Conservation (phyloP, 2,888 invertebrate genomes). For the Nycteola revayana region DNA sequence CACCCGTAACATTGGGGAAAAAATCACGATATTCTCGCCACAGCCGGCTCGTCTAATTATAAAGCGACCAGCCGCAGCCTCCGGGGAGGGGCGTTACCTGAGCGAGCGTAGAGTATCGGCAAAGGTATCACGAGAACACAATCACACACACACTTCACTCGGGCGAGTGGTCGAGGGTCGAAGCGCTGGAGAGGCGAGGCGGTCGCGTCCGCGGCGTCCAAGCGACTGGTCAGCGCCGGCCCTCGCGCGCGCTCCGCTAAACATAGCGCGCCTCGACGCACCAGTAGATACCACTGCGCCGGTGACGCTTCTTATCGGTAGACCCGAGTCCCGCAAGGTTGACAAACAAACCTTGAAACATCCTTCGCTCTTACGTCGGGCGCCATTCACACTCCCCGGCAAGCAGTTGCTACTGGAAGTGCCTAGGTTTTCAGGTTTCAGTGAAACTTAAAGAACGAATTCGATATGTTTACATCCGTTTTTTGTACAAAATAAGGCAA, state of each 20-base stretch:
- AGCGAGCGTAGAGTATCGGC: slow-evolving; percentile 34
- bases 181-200: slow-evolving; percentile 71
- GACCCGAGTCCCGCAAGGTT: slow-evolving; percentile 54
- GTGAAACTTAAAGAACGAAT: too few relatives aligned
- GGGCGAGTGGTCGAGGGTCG: slow-evolving; percentile 74
- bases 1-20: slow-evolving; percentile 64
- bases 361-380: slow-evolving; percentile 23
- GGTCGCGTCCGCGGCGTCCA: slow-evolving; percentile 75
- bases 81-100: slow-evolving; percentile 34
- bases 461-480: too few relatives aligned
- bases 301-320: slow-evolving; percentile 38
- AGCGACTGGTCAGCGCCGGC: slow-evolving; percentile 66
- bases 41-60: slow-evolving; percentile 41
- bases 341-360: slow-evolving; percentile 60
- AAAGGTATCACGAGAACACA: slow-evolving; percentile 59
- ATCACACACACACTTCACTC: slow-evolving; percentile 80
- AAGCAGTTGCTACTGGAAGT: too few relatives aligned
- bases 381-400: too few relatives aligned
- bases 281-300: slow-evolving; percentile 62
- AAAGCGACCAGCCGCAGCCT: slow-evolving; percentile 30
- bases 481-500: too few relatives aligned
- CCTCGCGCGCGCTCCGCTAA: slow-evolving; percentile 52
- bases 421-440: too few relatives aligned
- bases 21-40: slow-evolving; percentile 47
- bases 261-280: slow-evolving; percentile 54